These are phyloP conservation scores for Andrena cerasifolii DNA, from an alignment of 1,140 invertebrate species.

Conservation along the genomic window DNA sequence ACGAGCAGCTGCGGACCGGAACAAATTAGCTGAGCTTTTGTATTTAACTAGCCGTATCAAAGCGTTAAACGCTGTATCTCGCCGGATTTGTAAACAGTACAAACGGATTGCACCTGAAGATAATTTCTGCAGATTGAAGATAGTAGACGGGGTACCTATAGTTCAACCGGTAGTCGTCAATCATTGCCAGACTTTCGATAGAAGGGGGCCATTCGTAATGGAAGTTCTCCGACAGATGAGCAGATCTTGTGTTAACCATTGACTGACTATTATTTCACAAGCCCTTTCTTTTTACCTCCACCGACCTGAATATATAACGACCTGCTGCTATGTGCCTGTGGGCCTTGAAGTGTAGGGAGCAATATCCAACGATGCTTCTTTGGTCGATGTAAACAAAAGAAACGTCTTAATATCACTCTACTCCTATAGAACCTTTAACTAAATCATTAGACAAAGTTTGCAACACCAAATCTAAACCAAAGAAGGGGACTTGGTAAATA, in stretches of 20 bases:
- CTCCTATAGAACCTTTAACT: no score
- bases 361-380: no score
- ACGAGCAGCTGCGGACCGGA: slow-evolving; percentile 40
- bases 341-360: no score
- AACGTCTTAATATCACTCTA: no score
- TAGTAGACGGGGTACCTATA: slow-evolving; percentile 29
- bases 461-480: no score
- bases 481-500: no score
- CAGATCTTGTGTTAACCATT: slow-evolving; percentile 44
- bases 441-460: no score
- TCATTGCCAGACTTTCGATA: slow-evolving; percentile 56
- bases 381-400: no score
- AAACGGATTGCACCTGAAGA: slow-evolving; percentile 38
- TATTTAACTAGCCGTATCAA: slow-evolving; percentile 55
- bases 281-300: slow-evolving; percentile 18
- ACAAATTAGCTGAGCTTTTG: slow-evolving; percentile 56
- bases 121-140: slow-evolving; percentile 37
- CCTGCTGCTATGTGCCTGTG: not conserved
- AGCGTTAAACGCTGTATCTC: slow-evolving; percentile 48
- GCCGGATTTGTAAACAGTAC: slow-evolving; percentile 50
- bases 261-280: slow-evolving; percentile 47
- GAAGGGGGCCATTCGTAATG: slow-evolving; percentile 24
- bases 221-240: slow-evolving; percentile 29
- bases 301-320: no score
- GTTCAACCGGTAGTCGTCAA: slow-evolving; percentile 56